A percentile compares a stretch with the other conserved stretches of the same genome.
Conservation (phyloP, 2,113 vertebrate genomes). For the Pionites leucogaster region DNA sequence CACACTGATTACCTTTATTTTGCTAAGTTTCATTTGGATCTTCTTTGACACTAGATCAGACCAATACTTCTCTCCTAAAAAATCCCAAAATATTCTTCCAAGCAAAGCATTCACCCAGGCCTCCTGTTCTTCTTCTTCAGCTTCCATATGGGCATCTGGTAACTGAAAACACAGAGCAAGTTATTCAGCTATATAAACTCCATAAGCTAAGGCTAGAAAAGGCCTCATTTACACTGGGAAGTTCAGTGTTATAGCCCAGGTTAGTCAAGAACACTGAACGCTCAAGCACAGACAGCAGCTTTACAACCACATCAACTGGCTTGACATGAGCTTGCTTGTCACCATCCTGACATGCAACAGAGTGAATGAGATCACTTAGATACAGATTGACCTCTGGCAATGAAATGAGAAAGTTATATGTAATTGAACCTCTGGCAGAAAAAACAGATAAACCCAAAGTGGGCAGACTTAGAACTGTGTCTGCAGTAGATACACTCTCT, state of each 20-base stretch:
- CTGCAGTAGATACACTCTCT: neutral
- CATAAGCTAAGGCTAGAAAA: neutral
- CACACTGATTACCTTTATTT: constrained; percentile 87
- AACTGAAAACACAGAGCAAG: constrained; percentile 75
- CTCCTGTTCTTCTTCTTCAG: constrained; percentile 81
- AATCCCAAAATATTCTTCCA: constrained; percentile 97
- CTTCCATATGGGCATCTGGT: constrained; percentile 52
- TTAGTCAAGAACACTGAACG: neutral
- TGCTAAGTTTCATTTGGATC: constrained; percentile 99
- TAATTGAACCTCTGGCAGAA: constrained; percentile 10
- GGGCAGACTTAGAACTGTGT: neutral
- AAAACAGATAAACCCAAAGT: neutral
- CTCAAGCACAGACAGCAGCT: neutral
- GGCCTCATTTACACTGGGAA: neutral
- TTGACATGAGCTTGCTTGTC: neutral
- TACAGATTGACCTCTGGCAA: neutral
- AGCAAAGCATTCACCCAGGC: constrained; percentile 96
- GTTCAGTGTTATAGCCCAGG: neutral
- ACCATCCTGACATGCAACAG: neutral
- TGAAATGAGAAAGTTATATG: neutral
- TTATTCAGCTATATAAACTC: neutral
- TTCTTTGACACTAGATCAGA: constrained; percentile 95
- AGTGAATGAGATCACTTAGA: neutral
- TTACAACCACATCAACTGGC: neutral
- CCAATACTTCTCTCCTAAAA: constrained; percentile 97